Conservation (phyloP, 2,888 invertebrate genomes). For the Drosophila niveifrons region DNA sequence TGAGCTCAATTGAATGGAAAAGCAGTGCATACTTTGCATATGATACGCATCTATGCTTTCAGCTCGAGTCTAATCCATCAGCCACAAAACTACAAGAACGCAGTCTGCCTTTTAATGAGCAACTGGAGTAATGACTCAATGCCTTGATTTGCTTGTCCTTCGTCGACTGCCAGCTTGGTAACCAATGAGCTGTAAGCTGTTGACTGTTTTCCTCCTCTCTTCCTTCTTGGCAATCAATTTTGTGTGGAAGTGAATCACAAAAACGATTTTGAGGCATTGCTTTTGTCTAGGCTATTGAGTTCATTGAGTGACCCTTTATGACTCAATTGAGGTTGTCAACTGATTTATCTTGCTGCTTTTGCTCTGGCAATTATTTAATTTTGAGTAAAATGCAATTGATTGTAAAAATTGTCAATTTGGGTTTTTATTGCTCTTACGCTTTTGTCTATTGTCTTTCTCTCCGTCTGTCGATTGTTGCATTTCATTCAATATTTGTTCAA, state of each 20-base stretch:
- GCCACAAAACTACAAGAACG: background rate
- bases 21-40: background rate
- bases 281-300: background rate
- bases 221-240: slow-evolving; percentile 57
- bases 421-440: background rate
- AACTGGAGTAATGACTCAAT: slow-evolving; percentile 29
- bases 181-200: slow-evolving; percentile 66
- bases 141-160: background rate
- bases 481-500: slow-evolving; percentile 22
- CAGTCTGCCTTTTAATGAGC: slow-evolving; percentile 17
- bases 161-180: background rate
- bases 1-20: slow-evolving; percentile 11
- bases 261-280: slow-evolving; percentile 7
- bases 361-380: slow-evolving; percentile 52
- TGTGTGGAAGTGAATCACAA: slow-evolving; percentile 36
- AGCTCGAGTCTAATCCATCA: background rate
- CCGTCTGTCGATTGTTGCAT: background rate
- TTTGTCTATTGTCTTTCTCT: background rate
- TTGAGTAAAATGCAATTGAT: slow-evolving; percentile 53
- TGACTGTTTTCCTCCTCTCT: slow-evolving; percentile 34
- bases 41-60: background rate
- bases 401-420: slow-evolving; percentile 38
- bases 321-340: slow-evolving; percentile 13
- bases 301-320: slow-evolving; percentile 5
- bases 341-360: background rate